A percentile compares a stretch with the other conserved stretches of the same genome.
Conservation (phyloP, 2,797 vertebrate species). For the Peromyscus attwateri region DNA sequence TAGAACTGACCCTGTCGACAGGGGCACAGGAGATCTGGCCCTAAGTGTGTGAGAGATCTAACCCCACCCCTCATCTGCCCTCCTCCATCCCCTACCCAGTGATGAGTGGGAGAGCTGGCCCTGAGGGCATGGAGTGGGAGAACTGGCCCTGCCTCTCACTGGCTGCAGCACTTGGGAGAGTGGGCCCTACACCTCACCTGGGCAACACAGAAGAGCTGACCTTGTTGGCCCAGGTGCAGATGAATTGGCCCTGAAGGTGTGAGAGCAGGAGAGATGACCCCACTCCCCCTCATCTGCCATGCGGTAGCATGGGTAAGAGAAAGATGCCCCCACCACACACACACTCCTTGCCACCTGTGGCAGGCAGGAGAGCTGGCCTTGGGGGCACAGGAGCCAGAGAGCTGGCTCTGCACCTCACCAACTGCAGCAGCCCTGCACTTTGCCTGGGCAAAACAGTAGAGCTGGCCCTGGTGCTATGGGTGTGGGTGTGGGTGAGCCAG, state of each 20-base stretch:
- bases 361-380: not conserved
- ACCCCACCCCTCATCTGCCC: too few relatives aligned
- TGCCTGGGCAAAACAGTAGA: not conserved
- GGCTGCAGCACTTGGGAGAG: too few relatives aligned
- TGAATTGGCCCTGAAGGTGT: not conserved
- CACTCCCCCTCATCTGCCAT: not conserved
- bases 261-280: not conserved
- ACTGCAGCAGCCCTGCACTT: not conserved
- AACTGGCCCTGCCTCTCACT: too few relatives aligned
- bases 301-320: not conserved
- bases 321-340: not conserved
- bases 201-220: too few relatives aligned
- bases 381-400: not conserved
- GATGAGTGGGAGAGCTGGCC: too few relatives aligned
- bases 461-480: not conserved
- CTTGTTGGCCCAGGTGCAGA: not conserved
- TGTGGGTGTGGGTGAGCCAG: not conserved
- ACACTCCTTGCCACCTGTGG: not conserved
- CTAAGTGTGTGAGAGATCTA: too few relatives aligned
- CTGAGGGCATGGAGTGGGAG: too few relatives aligned
- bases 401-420: not conserved
- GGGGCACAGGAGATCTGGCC: not conserved
- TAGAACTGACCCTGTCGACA: not conserved
- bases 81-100: too few relatives aligned
- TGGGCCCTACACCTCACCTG: too few relatives aligned